Percentiles rank a stretch among this genome's conserved stretches.
phyloP scores from a whole-genome alignment of 2,113 vertebrate genomes.

The Oreochromis aureus region DNA sequence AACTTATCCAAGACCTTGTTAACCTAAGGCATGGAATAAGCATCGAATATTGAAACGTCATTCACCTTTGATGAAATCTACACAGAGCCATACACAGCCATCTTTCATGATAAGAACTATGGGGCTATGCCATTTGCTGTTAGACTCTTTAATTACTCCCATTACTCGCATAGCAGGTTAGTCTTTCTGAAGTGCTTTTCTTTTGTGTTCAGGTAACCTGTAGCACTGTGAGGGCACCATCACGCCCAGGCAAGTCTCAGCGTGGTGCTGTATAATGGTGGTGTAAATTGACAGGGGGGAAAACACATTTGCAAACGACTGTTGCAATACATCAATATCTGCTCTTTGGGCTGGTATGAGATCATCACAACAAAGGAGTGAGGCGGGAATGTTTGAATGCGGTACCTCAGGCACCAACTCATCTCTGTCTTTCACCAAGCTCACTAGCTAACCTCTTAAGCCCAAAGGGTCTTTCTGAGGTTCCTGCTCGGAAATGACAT shows the following conservation, averaged over 20 bases:
- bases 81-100: not conserved
- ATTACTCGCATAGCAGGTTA: not conserved
- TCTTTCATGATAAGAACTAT: not conserved
- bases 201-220: not conserved
- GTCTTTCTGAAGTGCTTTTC: not conserved
- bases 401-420: not conserved
- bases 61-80: not conserved
- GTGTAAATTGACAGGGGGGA: not conserved
- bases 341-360: not conserved
- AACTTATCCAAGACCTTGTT: not conserved
- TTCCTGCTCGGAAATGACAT: not conserved
- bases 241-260: not conserved
- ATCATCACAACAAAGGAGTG: not conserved
- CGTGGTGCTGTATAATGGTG: not conserved
- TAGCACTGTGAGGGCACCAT: not conserved
- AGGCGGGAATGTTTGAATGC: not conserved
- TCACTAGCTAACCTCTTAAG: not conserved
- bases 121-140: not conserved
- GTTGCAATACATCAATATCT: not conserved
- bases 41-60: not conserved
- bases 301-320: not conserved
- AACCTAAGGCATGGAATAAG: not conserved
- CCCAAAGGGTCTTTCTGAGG: not conserved
- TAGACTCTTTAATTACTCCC: not conserved
- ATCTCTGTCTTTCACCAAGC: not conserved